Conservation (phyloP, 2,888 invertebrate genomes). For the Beris morrisii region DNA sequence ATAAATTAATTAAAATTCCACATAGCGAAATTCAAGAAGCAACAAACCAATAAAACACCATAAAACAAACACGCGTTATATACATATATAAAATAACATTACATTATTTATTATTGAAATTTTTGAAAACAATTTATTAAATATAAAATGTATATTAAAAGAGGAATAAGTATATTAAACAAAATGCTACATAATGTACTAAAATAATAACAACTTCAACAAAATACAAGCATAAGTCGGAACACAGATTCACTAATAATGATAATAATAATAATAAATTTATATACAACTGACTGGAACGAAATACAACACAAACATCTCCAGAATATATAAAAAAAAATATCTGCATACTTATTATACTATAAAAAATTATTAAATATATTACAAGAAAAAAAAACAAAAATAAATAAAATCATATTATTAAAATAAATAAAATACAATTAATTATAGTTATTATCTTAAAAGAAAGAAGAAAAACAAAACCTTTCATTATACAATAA, state of each 20-base stretch:
- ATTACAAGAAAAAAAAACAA: background rate
- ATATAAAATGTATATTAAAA: constrained; percentile 1
- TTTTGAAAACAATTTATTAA: background rate
- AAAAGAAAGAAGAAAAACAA: constrained; percentile 4
- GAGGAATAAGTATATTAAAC: background rate
- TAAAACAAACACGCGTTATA: constrained; percentile 11
- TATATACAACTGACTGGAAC: no score
- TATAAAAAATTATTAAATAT: constrained; percentile 10
- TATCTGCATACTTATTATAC: background rate
- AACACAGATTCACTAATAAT: no score
- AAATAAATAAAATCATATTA: constrained; percentile 15
- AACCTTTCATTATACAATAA: constrained; percentile 5
- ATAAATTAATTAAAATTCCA: background rate
- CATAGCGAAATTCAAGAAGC: constrained; percentile 6
- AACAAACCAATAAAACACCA: constrained; percentile 13
- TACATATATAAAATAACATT: constrained; percentile 2
- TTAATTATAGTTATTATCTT: constrained; percentile 7
- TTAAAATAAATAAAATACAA: constrained; percentile 8
- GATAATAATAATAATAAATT: no score
- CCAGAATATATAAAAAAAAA: no score
- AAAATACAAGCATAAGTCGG: no score
- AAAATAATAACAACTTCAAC: no score
- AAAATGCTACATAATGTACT: background rate
- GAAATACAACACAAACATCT: no score
- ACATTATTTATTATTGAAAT: constrained; percentile 24